Conservation (phyloP, 1,140 invertebrate genomes). For the Drosophila chauvacae region DNA sequence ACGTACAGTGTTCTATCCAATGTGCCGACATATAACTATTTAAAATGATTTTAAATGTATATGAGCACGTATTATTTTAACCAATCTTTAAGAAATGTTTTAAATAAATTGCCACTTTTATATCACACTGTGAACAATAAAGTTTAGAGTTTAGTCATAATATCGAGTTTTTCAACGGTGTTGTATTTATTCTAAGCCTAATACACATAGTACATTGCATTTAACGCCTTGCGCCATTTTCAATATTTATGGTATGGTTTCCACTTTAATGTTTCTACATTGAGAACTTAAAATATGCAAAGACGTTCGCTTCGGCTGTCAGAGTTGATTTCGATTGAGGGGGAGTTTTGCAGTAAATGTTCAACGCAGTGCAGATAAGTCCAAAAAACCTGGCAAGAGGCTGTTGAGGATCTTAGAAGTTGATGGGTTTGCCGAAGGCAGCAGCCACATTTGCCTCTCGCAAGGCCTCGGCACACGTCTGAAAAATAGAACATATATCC, state of each 20-base stretch:
- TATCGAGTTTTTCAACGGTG: constrained; percentile 48
- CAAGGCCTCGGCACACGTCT: constrained; percentile 98
- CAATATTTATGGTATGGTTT: constrained; percentile 57
- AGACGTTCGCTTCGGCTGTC: constrained; percentile 32
- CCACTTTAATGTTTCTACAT: constrained; percentile 29
- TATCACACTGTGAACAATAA: neutral
- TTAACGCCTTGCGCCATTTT: constrained; percentile 46
- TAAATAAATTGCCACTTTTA: neutral
- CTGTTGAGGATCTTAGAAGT: constrained; percentile 89
- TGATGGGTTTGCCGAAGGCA: constrained; percentile 98
- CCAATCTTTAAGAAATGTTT: neutral
- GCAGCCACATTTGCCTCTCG: constrained; percentile 98
- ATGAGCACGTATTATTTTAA: no score
- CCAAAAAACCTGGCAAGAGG: neutral
- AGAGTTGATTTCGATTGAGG: constrained; percentile 30
- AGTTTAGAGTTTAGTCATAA: neutral
- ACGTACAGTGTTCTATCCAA: no score
- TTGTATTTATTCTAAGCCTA: constrained; percentile 57
- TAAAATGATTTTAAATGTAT: no score
- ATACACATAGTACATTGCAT: constrained; percentile 57
- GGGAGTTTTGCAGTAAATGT: constrained; percentile 23
- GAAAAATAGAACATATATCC: constrained; percentile 5
- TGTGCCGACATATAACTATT: no score
- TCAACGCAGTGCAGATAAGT: constrained; percentile 37
- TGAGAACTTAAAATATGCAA: constrained; percentile 37